A percentile compares a stretch with the other conserved stretches of the same genome.
Conservation (phyloP, 2,888 invertebrate species). For the Pseudococcus longispinus region DNA sequence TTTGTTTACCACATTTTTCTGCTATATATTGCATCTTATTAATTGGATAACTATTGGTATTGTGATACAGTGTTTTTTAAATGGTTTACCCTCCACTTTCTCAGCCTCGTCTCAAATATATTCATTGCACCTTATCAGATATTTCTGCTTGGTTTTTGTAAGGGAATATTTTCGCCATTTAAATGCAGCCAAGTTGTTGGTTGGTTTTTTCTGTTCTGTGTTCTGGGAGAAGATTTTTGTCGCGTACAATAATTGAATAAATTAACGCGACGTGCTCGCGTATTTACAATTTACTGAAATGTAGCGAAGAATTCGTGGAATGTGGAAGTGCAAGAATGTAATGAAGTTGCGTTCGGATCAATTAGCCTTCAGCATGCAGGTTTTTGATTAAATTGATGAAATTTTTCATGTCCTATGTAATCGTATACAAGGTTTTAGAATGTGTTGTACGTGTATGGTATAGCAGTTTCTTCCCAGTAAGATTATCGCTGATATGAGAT, state of each 20-base stretch:
- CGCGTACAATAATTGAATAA: constrained; percentile 26
- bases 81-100: not conserved
- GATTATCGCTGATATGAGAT: not conserved
- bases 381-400: constrained; percentile 35
- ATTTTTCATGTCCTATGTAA: constrained; percentile 24
- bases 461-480: not conserved
- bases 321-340: constrained; percentile 33
- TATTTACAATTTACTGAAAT: constrained; percentile 38
- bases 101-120: not conserved
- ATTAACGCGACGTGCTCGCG: not conserved
- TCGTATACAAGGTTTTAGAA: not conserved
- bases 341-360: constrained; percentile 12
- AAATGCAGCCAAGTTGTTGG: not conserved
- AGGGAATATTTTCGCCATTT: not conserved
- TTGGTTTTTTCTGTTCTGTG: not conserved
- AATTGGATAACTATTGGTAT: not conserved
- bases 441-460: not conserved
- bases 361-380: constrained; percentile 32
- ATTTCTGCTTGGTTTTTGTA: not conserved
- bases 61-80: not conserved
- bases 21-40: not conserved
- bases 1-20: not conserved
- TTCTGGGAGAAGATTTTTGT: not conserved
- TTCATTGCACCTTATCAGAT: no score
- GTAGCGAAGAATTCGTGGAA: constrained; percentile 26